Evolutionary conservation across 2,113 vertebrate species (phyloP).

Genomic region (Nematolebias whitei): DNA sequence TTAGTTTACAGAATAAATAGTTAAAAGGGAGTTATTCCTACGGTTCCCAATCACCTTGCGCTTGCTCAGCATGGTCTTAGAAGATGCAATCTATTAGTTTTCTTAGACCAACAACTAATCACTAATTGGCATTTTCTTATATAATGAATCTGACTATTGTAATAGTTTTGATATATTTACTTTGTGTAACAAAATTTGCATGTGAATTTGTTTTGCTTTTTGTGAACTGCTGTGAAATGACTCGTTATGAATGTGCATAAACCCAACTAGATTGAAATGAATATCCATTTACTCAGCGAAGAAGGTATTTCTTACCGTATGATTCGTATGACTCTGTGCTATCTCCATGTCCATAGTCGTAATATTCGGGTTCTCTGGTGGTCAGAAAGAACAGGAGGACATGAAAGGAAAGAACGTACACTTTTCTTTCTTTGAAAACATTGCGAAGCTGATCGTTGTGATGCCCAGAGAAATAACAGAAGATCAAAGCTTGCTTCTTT

Average conservation of each 20-base stretch:
- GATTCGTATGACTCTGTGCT: constrained; percentile 92
- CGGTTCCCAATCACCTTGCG: no score
- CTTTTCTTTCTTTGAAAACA: constrained; percentile 48
- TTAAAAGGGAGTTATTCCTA: no score
- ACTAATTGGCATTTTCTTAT: no score
- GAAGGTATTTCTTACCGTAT: constrained; percentile 82
- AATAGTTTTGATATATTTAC: no score
- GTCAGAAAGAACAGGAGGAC: constrained; percentile 13
- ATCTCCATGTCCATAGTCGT: constrained; percentile 98
- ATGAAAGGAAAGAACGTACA: neutral
- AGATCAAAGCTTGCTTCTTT: constrained; percentile 60
- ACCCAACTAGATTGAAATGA: neutral
- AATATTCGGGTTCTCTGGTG: constrained; percentile 94
- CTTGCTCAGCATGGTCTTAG: no score
- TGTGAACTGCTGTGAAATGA: no score
- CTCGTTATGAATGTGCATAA: neutral
- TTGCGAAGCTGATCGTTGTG: constrained; percentile 29
- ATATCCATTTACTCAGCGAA: neutral
- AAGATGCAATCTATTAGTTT: no score
- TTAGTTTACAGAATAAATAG: no score
- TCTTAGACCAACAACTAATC: no score
- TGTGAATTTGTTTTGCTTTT: no score
- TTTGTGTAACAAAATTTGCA: no score
- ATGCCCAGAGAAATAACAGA: constrained; percentile 39
- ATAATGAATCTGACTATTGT: no score